These are phyloP conservation scores for Ophiodon elongatus DNA, from an alignment of 2,113 vertebrate species.

Conservation along the genomic window DNA sequence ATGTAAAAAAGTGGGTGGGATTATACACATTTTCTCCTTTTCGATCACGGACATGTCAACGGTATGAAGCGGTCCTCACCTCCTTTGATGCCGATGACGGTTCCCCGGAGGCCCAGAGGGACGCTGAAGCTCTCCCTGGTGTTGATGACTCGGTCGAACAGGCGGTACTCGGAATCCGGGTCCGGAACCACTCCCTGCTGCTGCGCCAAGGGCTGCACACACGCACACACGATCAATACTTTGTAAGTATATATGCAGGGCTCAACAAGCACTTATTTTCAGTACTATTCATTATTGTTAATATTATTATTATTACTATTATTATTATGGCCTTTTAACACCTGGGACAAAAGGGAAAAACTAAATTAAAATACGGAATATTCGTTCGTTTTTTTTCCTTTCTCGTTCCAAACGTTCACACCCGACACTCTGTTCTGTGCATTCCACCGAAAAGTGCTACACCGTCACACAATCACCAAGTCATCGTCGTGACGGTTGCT, in stretches of 20 bases:
- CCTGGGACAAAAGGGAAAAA: too few species aligned
- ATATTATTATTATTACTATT: neutral
- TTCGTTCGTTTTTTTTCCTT: too few species aligned
- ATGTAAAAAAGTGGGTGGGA: neutral
- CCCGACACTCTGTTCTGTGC: too few species aligned
- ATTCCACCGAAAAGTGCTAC: too few species aligned
- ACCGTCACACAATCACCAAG: neutral
- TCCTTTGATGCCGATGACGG: slow-evolving; percentile 96
- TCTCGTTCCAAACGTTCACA: too few species aligned
- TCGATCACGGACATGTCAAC: neutral
- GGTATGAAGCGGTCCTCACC: slow-evolving; percentile 80
- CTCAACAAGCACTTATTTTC: neutral
- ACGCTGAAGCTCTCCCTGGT: slow-evolving; percentile 95
- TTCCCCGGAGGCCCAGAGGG: slow-evolving; percentile 94
- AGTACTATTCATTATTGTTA: neutral
- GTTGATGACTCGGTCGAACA: slow-evolving; percentile 97
- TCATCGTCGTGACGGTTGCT: neutral
- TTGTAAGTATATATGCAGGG: neutral
- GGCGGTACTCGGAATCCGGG: slow-evolving; percentile 90
- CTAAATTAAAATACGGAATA: too few species aligned
- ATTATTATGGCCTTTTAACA: neutral
- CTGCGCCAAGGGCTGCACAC: slow-evolving; percentile 91
- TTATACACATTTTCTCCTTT: neutral
- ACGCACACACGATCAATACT: slow-evolving; percentile 2
- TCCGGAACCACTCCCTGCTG: slow-evolving; percentile 95